These are phyloP conservation scores for Helleia helle DNA, from an alignment of 2,888 invertebrate genomes.

Conservation along the genomic window DNA sequence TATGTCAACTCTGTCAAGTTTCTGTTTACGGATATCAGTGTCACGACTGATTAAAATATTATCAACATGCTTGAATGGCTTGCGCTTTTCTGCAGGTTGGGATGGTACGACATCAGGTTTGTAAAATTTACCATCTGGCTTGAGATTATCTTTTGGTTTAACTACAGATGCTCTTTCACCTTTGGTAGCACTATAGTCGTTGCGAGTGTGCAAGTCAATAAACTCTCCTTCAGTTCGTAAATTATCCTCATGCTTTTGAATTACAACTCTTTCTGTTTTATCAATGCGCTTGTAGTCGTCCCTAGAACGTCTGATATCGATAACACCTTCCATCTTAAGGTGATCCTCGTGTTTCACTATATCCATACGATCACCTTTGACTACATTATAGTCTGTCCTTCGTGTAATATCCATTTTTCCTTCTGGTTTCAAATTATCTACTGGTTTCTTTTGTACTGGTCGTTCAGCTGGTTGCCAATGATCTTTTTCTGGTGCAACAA, in stretches of 20 bases:
- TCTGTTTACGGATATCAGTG: conserved; percentile 43
- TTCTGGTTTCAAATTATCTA: conserved; percentile 71
- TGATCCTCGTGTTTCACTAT: conserved; percentile 78
- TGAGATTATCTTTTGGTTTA: conserved; percentile 78
- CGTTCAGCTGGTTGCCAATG: conserved; percentile 33
- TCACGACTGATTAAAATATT: conserved; percentile 73
- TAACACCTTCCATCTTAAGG: conserved; percentile 78
- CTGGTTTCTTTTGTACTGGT: conserved; percentile 43
- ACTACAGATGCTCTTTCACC: conserved; percentile 77
- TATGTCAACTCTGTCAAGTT: conserved; percentile 74
- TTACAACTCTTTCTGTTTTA: conserved; percentile 65
- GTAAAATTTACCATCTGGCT: conserved; percentile 73
- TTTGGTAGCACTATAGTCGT: conserved; percentile 68
- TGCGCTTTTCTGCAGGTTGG: conserved; percentile 71
- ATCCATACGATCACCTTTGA: conserved; percentile 75
- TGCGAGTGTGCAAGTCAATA: conserved; percentile 58
- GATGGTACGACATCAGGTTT: conserved; percentile 63
- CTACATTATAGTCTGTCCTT: conserved; percentile 58
- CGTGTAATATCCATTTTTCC: conserved; percentile 63
- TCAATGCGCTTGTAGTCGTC: conserved; percentile 73
- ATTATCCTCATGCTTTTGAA: conserved; percentile 75
- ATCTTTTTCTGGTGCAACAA: conserved; percentile 52
- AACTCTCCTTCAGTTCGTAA: conserved; percentile 70
- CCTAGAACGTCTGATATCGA: conserved; percentile 64
- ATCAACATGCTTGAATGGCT: conserved; percentile 71